These are phyloP conservation scores for Sander lucioperca DNA, from an alignment of 2,113 vertebrate genomes.

Conservation along the genomic window DNA sequence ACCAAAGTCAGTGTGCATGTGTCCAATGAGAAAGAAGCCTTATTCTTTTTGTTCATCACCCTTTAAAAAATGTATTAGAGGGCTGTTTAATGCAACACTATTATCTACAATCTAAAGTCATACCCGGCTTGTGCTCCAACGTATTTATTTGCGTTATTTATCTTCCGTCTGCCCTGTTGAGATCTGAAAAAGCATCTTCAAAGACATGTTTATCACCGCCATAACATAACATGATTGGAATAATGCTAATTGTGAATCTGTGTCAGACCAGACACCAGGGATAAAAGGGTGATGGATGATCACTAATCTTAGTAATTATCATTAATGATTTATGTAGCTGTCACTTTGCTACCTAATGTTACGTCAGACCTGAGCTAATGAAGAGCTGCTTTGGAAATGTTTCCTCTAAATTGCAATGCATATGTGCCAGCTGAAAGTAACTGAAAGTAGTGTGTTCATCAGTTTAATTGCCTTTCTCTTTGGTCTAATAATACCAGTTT, in stretches of 20 bases:
- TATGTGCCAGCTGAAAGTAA: constrained; percentile 12
- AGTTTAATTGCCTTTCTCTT: constrained; percentile 54
- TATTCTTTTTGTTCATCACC: constrained; percentile 37
- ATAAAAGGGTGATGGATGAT: constrained; percentile 3
- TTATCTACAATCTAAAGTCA: constrained; percentile 9
- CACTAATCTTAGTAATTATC: constrained; percentile 38
- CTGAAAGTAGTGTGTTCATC: constrained; percentile 21
- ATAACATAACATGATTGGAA: constrained; percentile 41
- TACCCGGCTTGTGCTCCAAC: neutral
- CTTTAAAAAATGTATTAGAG: constrained; percentile 1
- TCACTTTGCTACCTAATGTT: neutral
- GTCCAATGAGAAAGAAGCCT: constrained; percentile 11
- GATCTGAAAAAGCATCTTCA: constrained; percentile 30
- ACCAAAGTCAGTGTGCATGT: neutral
- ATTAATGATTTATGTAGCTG: neutral
- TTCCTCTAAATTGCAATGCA: constrained; percentile 27
- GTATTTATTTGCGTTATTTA: constrained; percentile 17
- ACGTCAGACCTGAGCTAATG: neutral
- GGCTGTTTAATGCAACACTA: neutral
- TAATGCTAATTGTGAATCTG: constrained; percentile 34
- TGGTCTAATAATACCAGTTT: constrained; percentile 14
- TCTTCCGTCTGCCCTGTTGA: neutral
- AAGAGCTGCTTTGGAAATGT: neutral
- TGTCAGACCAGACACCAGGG: constrained; percentile 14
- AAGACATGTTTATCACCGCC: constrained; percentile 23